A percentile compares a stretch with the other conserved stretches of the same genome.
Evolutionary conservation across 2,797 vertebrate genomes (phyloP).

Genomic region (Darevskia mixta): DNA sequence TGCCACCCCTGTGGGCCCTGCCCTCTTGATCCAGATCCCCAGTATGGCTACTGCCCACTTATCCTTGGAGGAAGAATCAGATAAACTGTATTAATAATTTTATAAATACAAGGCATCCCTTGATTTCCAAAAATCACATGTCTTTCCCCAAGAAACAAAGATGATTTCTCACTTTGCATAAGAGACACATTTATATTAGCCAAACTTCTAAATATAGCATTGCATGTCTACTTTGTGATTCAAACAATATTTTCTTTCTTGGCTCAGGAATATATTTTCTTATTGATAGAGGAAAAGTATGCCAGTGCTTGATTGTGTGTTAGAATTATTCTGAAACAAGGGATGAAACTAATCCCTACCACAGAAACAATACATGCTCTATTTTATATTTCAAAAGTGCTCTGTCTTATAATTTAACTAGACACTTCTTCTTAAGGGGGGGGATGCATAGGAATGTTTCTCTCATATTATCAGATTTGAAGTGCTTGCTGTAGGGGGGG

Average conservation of each 20-base stretch:
- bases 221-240: constrained; percentile 34
- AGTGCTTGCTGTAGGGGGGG: constrained; percentile 50
- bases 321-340: neutral
- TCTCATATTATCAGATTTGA: constrained; percentile 47
- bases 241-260: constrained; percentile 8
- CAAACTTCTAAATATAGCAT: constrained; percentile 40
- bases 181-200: neutral
- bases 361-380: neutral
- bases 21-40: too few species aligned
- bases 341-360: neutral
- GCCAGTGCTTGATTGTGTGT: neutral
- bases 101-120: neutral
- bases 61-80: neutral
- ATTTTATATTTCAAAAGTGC: neutral
- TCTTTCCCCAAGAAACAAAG: neutral
- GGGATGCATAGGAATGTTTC: constrained; percentile 37
- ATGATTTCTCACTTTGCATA: neutral
- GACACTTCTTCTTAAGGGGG: constrained; percentile 23
- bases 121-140: constrained; percentile 1
- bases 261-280: neutral
- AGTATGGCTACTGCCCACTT: too few species aligned
- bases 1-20: too few species aligned
- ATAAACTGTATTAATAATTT: neutral
- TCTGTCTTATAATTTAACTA: constrained; percentile 2
- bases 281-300: neutral